Conservation (phyloP, 2,113 vertebrate species). For the Butorides virescens region DNA sequence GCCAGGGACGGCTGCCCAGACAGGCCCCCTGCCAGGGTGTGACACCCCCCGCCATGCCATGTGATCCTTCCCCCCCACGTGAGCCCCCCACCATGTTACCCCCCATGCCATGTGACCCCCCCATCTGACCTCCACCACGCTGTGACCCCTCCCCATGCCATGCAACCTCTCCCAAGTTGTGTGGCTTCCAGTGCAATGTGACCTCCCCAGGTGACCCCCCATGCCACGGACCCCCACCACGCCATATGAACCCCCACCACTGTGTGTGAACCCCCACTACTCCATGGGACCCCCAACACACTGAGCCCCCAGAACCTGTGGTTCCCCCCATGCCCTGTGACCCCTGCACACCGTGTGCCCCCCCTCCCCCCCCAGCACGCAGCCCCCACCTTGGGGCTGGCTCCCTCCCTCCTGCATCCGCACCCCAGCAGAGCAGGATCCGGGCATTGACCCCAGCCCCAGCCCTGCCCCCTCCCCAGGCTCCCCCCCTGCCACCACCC, state of each 20-base stretch:
- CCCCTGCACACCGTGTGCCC: background rate
- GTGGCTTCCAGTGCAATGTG: background rate
- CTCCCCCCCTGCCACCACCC: too few species aligned
- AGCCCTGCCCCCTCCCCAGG: accelerated
- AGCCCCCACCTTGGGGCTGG: background rate
- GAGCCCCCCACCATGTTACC: background rate
- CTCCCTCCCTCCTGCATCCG: background rate
- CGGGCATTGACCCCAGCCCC: too few species aligned
- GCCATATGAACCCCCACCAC: background rate
- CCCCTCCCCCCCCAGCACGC: too few species aligned
- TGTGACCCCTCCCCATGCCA: background rate
- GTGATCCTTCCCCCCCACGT: background rate
- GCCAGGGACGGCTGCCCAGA: background rate
- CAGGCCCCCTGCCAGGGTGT: background rate
- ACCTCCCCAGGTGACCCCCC: background rate
- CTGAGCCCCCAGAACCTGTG: background rate
- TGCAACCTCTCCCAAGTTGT: background rate
- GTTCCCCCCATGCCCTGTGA: background rate
- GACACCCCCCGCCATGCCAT: background rate
- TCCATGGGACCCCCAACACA: background rate
- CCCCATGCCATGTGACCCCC: background rate
- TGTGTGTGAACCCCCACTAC: background rate
- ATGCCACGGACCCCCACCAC: background rate
- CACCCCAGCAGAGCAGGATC: background rate
- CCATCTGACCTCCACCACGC: too few species aligned